Evolutionary conservation across 2,888 invertebrate species (phyloP), one percentile per base, ranked within the genome.

Genomic region (Cerceris ruficornis): DNA sequence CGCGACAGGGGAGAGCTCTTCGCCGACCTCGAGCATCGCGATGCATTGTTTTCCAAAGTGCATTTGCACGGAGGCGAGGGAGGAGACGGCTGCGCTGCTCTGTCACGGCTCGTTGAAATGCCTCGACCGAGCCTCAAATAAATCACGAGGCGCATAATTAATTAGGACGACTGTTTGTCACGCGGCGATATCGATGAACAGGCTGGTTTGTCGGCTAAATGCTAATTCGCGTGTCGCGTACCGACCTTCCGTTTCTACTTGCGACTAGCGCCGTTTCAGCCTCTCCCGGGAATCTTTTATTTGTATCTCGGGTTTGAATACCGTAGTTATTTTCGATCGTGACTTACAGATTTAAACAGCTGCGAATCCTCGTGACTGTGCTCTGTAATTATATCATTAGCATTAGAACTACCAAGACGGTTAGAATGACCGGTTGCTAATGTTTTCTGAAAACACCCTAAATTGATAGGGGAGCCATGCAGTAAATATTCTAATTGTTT

Each of bases 121-220:
- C 77, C 73, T 75, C 39, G 71, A 28, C 69, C 67, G 73, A 43
- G 61, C 55, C 83, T 85, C 84, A 60, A 86, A 85, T 86, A 84
- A 86, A 86, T 86, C 84, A 86, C 77, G 70, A 64, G 74, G n/a
- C 60, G 82, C 85, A 87, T 87, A 88, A 87, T 87, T 88, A 87
- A 87, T 83, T 83, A 81, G 83, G 60, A 70, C 71, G 81, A 86
- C 88, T 85, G 85, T 85, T 86, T 82, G 81, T 78, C 83, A 71
- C 74, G 62, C 62, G 59, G 77, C 74, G 74, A 76, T 87, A 83
- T 86, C 87, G 80, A 82, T 78, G 78, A 75, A 81, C 81, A 81
- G 71, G 52, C 67, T 46, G 75, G 69, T 67, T 65, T 74, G 59
- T 71, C 52, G 65, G 50, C 59, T 61, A 64, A 60, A 71, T 60